A percentile compares a stretch with the other conserved stretches of the same genome.
Conservation (phyloP, 2,797 vertebrate species). For the Scolopax bukidnonensis region DNA sequence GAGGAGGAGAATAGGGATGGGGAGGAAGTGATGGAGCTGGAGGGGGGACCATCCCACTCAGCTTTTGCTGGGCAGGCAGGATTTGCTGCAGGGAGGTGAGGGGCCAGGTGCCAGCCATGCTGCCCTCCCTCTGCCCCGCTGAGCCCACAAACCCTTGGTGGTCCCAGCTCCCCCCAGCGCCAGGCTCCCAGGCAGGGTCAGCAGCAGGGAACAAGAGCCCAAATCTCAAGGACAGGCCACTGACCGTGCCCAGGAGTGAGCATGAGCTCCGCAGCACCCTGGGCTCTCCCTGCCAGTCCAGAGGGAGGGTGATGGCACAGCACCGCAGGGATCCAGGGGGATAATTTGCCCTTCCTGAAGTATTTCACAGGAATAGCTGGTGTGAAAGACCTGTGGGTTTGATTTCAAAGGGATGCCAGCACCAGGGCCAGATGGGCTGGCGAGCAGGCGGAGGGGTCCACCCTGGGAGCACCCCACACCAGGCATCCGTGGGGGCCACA, state of each 20-base stretch:
- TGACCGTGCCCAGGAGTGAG: accelerated
- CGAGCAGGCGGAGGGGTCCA: not conserved
- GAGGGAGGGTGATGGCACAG: not conserved
- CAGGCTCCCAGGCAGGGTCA: accelerated
- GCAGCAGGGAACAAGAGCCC: not conserved
- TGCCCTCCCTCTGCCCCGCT: not conserved
- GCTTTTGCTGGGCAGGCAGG: not conserved
- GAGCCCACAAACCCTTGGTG: accelerated
- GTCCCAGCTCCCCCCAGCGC: not conserved
- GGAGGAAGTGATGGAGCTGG: not conserved
- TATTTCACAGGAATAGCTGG: conserved; percentile 45
- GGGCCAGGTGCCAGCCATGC: not conserved
- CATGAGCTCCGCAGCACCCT: accelerated
- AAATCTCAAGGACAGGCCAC: accelerated
- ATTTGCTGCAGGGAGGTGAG: not conserved
- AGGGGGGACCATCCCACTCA: not conserved
- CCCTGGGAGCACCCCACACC: not conserved
- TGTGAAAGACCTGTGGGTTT: not conserved
- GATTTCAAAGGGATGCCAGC: conserved; percentile 38
- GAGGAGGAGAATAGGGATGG: not conserved
- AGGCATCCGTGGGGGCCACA: accelerated
- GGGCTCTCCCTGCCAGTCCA: not conserved
- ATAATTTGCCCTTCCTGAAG: conserved; percentile 47
- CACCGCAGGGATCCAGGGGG: not conserved
- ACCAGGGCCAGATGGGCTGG: not conserved